phyloP scores from a whole-genome alignment of 2,113 vertebrate genomes.

The Eublepharis macularius region DNA sequence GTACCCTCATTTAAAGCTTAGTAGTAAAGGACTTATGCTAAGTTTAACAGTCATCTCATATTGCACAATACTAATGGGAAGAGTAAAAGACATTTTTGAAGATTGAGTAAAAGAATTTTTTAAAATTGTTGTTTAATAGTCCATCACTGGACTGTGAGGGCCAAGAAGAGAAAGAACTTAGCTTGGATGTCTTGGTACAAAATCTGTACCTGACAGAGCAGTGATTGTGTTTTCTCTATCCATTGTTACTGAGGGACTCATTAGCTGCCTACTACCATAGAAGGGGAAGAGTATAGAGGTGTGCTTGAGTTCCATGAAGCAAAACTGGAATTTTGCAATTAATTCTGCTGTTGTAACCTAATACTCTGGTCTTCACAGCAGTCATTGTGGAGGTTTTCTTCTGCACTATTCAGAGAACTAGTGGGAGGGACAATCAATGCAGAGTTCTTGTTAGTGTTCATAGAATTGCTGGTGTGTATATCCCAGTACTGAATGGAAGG shows the following conservation, averaged over 20 bases:
- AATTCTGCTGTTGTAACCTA: background rate
- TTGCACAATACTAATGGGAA: background rate
- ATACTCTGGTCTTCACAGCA: background rate
- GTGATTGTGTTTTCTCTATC: background rate
- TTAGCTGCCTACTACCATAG: background rate
- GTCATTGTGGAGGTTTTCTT: background rate
- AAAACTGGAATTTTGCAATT: background rate
- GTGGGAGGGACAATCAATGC: background rate
- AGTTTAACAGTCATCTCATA: background rate
- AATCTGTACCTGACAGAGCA: background rate
- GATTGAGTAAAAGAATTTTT: background rate
- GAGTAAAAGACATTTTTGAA: background rate
- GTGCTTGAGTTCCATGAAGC: background rate
- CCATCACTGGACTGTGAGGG: background rate
- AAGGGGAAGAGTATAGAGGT: background rate
- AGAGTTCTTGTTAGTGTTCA: background rate
- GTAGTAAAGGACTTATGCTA: background rate
- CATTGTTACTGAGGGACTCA: background rate
- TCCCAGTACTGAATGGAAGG: no score
- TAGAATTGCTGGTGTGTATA: background rate
- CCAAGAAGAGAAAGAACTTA: background rate
- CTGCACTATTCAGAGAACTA: background rate
- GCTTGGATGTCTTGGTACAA: background rate
- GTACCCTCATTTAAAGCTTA: background rate
- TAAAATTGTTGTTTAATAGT: slow-evolving; percentile 23